Conservation (phyloP, 2,113 vertebrate genomes). For the Coryphaenoides rupestris region DNA sequence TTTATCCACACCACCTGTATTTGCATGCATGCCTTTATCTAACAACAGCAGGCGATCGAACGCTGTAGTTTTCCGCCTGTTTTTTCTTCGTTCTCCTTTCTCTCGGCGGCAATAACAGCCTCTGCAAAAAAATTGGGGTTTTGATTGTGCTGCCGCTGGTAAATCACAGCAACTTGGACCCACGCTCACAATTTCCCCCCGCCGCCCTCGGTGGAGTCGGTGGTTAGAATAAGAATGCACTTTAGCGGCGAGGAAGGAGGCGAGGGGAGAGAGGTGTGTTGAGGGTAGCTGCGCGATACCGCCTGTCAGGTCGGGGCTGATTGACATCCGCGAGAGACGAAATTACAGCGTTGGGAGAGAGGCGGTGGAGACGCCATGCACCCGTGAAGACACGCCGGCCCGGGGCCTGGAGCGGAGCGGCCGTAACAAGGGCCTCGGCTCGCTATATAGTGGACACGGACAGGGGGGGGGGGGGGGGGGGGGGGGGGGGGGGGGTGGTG, state of each 20-base stretch:
- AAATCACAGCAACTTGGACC: conserved; percentile 53
- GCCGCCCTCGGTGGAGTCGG: conserved; percentile 27
- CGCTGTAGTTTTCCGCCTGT: conserved; percentile 18
- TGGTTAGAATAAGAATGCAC: conserved; percentile 54
- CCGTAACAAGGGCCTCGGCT: conserved; percentile 37
- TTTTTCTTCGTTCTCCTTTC: conserved; percentile 40
- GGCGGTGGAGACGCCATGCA: conserved; percentile 2
- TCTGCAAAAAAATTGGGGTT: conserved; percentile 52
- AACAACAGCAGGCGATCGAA: conserved; percentile 58
- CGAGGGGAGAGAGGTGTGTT: conserved; percentile 22
- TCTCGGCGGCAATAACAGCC: conserved; percentile 48
- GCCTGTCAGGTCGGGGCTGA: conserved; percentile 1
- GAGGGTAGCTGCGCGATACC: background rate
- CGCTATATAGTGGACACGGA: conserved; percentile 45
- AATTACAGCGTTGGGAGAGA: conserved; percentile 1
- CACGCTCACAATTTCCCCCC: conserved; percentile 24
- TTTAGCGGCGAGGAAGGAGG: conserved; percentile 30
- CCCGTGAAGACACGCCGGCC: background rate
- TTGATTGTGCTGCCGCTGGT: conserved; percentile 46
- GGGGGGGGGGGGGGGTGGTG: too few species aligned
- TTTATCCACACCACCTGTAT: conserved; percentile 50
- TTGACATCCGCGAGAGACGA: conserved; percentile 26
- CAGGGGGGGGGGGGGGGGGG: too few species aligned
- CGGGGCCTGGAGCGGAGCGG: conserved; percentile 17
- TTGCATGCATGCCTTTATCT: conserved; percentile 62